A percentile compares a stretch with the other conserved stretches of the same genome.
These are phyloP conservation scores for Aegotheles bennettii DNA, from an alignment of 2,113 vertebrate species.

Conservation along the genomic window DNA sequence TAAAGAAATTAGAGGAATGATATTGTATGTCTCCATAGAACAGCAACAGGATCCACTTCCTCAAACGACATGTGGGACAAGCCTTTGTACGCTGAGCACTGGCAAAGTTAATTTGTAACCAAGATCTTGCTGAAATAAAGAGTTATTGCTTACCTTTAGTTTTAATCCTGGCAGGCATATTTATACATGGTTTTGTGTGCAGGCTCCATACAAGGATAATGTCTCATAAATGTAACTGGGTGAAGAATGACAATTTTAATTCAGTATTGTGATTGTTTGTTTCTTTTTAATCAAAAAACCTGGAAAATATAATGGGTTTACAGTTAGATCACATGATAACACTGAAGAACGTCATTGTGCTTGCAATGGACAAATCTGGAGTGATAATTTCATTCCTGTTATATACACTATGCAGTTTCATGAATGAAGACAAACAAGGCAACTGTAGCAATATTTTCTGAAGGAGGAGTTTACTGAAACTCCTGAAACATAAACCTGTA, in stretches of 20 bases:
- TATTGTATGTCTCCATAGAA: neutral
- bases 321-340: neutral
- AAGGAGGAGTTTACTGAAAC: neutral
- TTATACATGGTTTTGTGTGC: neutral
- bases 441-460: neutral
- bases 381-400: neutral
- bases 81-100: neutral
- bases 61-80: neutral
- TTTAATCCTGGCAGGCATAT: neutral
- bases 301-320: neutral
- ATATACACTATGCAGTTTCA: neutral
- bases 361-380: neutral
- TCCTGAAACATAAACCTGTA: neutral
- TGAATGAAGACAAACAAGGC: neutral
- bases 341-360: neutral
- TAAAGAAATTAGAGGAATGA: neutral
- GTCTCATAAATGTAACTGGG: neutral
- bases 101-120: constrained; percentile 59
- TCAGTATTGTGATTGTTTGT: neutral
- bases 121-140: constrained; percentile 16
- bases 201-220: neutral
- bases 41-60: constrained; percentile 43
- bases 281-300: neutral
- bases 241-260: neutral
- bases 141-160: constrained; percentile 6